Evolutionary conservation across 2,113 vertebrate genomes (phyloP).

Genomic region (Machaerirhynchus nigripectus): DNA sequence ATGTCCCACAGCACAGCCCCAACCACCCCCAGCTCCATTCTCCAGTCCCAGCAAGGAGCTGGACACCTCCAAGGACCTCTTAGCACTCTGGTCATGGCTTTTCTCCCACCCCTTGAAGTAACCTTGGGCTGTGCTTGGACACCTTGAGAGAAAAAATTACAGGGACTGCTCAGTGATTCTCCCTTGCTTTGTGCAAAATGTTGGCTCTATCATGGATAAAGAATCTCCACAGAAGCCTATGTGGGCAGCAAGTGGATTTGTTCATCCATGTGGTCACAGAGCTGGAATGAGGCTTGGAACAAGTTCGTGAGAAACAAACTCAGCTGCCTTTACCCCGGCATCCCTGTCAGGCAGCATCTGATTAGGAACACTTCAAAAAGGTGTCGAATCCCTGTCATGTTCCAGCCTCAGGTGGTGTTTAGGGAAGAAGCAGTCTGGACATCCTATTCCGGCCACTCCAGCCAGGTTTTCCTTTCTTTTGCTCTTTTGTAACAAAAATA

Average conservation of each 20-base stretch:
- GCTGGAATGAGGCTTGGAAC: background rate
- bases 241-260: background rate
- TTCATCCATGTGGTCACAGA: background rate
- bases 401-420: background rate
- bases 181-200: background rate
- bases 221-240: background rate
- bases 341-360: background rate
- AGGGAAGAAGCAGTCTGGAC: background rate
- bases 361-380: background rate
- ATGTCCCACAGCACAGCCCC: rapidly evolving
- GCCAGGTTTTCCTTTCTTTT: background rate
- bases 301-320: background rate
- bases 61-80: background rate
- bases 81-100: background rate
- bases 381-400: background rate
- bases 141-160: background rate
- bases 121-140: background rate
- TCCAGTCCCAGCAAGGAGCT: background rate
- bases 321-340: rapidly evolving
- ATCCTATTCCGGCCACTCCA: background rate
- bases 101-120: rapidly evolving
- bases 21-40: background rate
- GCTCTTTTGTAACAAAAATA: background rate
- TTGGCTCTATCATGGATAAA: background rate
- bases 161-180: background rate